Base-by-base conservation (phyloP, 1,140 invertebrate genomes). In the Drosophila parvula region DNA sequence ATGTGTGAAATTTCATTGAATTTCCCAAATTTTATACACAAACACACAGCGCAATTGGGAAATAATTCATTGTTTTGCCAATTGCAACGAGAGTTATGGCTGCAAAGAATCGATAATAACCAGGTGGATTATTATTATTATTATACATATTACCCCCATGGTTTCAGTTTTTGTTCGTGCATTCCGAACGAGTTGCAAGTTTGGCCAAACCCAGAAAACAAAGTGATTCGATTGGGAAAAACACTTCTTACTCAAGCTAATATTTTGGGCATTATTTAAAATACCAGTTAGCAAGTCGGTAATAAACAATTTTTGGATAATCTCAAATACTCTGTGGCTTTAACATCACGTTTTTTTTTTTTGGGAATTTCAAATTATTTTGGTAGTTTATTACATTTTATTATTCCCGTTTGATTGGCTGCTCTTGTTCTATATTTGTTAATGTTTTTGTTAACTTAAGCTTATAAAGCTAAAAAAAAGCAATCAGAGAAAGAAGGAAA, bases 1-100 rank as follows among this genome's bases (percentile, higher is more conserved):
- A 73, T 59, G 69, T 73, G 69, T 73, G 69, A 73, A 73, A 73
- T 73, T 73, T 73, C 53, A 73, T 48, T 73, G 69, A 71, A 71
- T 73, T 73, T 73, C 44, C 69, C 69, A 73, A 73, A 73, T 73
- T 59, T 41, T 36, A 71, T 71, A 50, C n/a, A 71, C 69, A 73
- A 73, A 71, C 69, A 71, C 69, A 71, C 27, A 70, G 16, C 4
- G 38, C 44, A 50, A 73, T 73, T 73, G 69, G 53, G 69, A 71
- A 73, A 73, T 71, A 73, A 73, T 43, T 71, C 69, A 73, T 73
- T 71, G 69, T 73, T 73, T 73, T 59, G 67, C 10, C 44, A 38
- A 41, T 14, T 73, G 67, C 68, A 71, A 58, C 27, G 36, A 27
- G 68, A 58, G 65, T 58, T 41, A 41, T 36, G 68, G 12, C 68